phyloP scores from a whole-genome alignment of 2,113 vertebrate genomes.

The Dromaius novaehollandiae region DNA sequence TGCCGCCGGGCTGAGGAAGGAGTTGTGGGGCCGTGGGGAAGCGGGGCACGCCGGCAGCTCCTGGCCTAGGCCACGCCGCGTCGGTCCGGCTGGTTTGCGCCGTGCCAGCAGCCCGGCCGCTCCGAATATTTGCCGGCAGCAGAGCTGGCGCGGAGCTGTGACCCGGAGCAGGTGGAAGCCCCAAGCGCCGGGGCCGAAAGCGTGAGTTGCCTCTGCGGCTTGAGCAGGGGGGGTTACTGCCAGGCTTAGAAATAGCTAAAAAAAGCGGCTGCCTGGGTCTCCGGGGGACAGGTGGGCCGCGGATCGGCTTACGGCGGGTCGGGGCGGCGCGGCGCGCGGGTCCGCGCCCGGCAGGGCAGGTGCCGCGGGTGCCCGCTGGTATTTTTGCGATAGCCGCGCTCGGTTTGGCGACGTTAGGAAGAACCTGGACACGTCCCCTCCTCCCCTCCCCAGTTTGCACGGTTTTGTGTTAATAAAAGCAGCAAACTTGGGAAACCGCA shows the following conservation, averaged over 20 bases:
- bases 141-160: background rate
- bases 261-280: slow-evolving; percentile 54
- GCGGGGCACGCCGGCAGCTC: background rate
- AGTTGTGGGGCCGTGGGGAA: background rate
- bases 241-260: slow-evolving; percentile 58
- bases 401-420: background rate
- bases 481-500: background rate
- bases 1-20: background rate
- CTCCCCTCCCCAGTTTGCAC: fast-evolving
- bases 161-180: slow-evolving; percentile 49
- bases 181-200: background rate
- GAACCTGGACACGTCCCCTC: background rate
- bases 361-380: background rate
- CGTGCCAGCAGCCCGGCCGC: fast-evolving
- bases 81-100: background rate
- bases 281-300: slow-evolving; percentile 54
- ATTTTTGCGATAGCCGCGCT: background rate
- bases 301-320: slow-evolving; percentile 44
- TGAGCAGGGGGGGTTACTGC: background rate
- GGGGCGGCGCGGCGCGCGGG: background rate
- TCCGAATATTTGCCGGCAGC: background rate
- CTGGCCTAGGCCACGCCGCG: background rate
- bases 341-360: background rate
- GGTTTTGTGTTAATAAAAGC: background rate
- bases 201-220: background rate